Conservation (phyloP, 1,140 invertebrate species). For the Leptopilina boulardi region DNA sequence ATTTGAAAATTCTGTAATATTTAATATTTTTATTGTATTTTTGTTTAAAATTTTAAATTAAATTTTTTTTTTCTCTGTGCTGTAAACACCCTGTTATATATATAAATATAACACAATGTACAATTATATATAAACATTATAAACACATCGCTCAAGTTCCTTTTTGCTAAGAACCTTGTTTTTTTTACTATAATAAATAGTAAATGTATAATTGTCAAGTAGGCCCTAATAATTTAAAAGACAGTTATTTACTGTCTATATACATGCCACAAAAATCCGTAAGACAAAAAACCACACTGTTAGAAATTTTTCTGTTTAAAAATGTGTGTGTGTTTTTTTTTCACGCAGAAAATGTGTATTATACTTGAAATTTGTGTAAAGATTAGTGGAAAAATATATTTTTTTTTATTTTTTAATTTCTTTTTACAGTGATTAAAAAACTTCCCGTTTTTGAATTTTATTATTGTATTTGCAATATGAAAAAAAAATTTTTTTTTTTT, state of each 20-base stretch:
- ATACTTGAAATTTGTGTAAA: neutral
- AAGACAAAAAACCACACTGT: slow-evolving; percentile 12
- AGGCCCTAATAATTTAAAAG: slow-evolving; percentile 20
- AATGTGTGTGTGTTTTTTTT: too few species aligned
- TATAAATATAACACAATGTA: slow-evolving; percentile 16
- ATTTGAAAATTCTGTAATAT: too few species aligned
- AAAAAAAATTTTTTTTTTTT: neutral
- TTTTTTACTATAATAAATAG: neutral
- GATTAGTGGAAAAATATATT: slow-evolving; percentile 7
- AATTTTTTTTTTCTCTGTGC: neutral
- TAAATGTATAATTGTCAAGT: slow-evolving; percentile 31
- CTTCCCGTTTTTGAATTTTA: neutral
- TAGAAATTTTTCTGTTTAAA: neutral
- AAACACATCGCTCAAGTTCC: slow-evolving; percentile 26
- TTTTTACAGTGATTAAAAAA: neutral
- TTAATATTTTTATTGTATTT: neutral
- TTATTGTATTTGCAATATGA: neutral
- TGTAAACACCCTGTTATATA: neutral
- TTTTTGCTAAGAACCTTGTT: neutral
- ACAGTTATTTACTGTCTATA: neutral
- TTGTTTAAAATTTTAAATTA: neutral
- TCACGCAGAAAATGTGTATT: neutral
- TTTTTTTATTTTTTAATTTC: neutral
- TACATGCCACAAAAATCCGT: neutral
- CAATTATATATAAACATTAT: slow-evolving; percentile 30